A percentile compares a stretch with the other conserved stretches of the same genome.
These are phyloP conservation scores for Agonopterix arenella DNA, from an alignment of 2,888 invertebrate species.

Conservation along the genomic window DNA sequence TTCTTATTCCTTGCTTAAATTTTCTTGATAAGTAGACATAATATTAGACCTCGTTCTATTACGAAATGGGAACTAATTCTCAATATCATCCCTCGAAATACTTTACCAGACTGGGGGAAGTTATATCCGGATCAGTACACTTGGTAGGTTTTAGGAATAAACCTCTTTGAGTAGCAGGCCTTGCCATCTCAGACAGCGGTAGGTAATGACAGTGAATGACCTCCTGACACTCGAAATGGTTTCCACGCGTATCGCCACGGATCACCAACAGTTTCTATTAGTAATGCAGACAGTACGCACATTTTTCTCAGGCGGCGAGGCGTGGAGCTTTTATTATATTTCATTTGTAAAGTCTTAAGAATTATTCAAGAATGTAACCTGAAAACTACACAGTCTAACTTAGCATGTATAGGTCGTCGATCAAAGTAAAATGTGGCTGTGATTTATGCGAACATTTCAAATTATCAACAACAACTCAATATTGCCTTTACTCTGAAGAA, in stretches of 20 bases:
- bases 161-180: constrained; percentile 5
- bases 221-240: constrained; percentile 28
- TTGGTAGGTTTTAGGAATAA: constrained; percentile 1
- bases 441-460: no score
- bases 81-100: no score
- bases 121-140: constrained; percentile 1
- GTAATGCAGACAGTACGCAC: constrained; percentile 14
- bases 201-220: constrained; percentile 26
- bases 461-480: no score
- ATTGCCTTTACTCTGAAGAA: no score
- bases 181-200: constrained; percentile 13
- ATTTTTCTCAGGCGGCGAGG: constrained; percentile 59
- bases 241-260: constrained; percentile 12
- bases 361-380: no score
- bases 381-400: no score
- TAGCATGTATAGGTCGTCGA: no score
- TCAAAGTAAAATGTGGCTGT: no score
- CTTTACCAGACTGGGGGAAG: background rate
- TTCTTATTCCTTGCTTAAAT: no score
- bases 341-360: background rate
- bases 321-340: constrained; percentile 23
- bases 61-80: no score
- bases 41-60: no score
- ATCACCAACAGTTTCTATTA: constrained; percentile 25
- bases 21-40: no score